Evolutionary conservation across 1,140 invertebrate species (phyloP).

Genomic region (Philaenus spumarius): DNA sequence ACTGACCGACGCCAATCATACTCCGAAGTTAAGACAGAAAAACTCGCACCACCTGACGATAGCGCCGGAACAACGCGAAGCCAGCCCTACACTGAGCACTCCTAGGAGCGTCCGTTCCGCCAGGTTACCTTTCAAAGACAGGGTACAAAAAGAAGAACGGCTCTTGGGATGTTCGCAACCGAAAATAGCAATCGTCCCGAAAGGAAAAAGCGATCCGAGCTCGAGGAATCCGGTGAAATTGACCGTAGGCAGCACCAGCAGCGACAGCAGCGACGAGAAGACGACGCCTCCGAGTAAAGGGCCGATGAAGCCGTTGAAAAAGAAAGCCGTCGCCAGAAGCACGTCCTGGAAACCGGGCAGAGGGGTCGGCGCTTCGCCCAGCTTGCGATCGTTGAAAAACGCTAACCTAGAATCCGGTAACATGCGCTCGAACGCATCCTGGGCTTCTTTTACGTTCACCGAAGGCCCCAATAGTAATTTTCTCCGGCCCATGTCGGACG

Average conservation of each 20-base stretch:
- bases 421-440: slow-evolving; percentile 4
- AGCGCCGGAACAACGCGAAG: background rate
- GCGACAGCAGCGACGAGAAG: slow-evolving; percentile 20
- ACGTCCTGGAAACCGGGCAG: background rate
- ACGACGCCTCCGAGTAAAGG: slow-evolving; percentile 17
- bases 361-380: slow-evolving; percentile 7
- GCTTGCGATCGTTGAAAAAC: slow-evolving; percentile 10
- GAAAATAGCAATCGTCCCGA: slow-evolving; percentile 21
- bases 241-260: slow-evolving; percentile 17
- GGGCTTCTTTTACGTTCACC: slow-evolving; percentile 2
- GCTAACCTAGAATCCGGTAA: background rate
- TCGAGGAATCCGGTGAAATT: slow-evolving; percentile 10
- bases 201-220: slow-evolving; percentile 3
- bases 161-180: slow-evolving; percentile 1
- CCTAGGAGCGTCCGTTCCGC: background rate
- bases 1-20: slow-evolving; percentile 2
- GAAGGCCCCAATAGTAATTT: background rate
- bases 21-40: background rate
- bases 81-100: background rate
- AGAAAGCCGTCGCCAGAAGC: background rate
- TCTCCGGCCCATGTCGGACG: slow-evolving; percentile 12
- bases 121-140: background rate
- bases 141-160: background rate
- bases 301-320: background rate
- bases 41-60: slow-evolving; percentile 1